phyloP scores from a whole-genome alignment of 92 coral and sea anemone species.

The Scolanthus callimorphus region DNA sequence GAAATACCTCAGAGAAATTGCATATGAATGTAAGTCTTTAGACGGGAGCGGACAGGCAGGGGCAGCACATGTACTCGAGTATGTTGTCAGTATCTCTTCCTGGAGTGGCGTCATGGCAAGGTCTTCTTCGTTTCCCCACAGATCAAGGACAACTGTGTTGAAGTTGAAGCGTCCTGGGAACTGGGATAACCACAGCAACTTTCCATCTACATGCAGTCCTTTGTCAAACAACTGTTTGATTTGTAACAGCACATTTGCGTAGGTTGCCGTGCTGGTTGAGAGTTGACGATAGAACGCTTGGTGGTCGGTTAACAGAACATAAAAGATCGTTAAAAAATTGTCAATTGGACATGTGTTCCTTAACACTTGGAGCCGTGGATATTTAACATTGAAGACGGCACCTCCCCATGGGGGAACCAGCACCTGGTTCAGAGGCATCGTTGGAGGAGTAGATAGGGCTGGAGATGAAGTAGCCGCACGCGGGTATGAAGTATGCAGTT shows the following conservation, averaged over 20 bases:
- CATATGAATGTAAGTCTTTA: slow-evolving; percentile 20
- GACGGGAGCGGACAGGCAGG: slow-evolving; percentile 26
- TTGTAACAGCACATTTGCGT: not conserved
- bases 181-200: slow-evolving; percentile 9
- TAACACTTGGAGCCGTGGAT: not conserved
- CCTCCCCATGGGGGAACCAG: slow-evolving; percentile 59
- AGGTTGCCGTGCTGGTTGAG: not conserved
- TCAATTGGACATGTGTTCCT: slow-evolving; percentile 49
- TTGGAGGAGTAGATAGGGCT: not conserved
- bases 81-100: slow-evolving; percentile 14
- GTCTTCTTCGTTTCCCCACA: slow-evolving; percentile 31
- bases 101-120: slow-evolving; percentile 11
- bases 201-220: not conserved
- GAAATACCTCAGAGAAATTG: slow-evolving; percentile 24
- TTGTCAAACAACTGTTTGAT: slow-evolving; percentile 1
- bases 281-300: not conserved
- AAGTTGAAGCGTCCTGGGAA: slow-evolving; percentile 24
- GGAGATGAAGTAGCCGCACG: not conserved
- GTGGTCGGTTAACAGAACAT: slow-evolving; percentile 11
- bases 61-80: slow-evolving; percentile 21
- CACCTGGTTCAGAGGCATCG: too few relatives aligned
- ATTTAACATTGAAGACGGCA: not conserved
- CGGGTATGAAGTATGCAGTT: too few relatives aligned
- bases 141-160: slow-evolving; percentile 3
- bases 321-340: slow-evolving; percentile 29